Percentiles rank a stretch among this genome's conserved stretches.
These are phyloP conservation scores for Diplodus sargus DNA, from an alignment of 2,797 vertebrate species.

Conservation along the genomic window DNA sequence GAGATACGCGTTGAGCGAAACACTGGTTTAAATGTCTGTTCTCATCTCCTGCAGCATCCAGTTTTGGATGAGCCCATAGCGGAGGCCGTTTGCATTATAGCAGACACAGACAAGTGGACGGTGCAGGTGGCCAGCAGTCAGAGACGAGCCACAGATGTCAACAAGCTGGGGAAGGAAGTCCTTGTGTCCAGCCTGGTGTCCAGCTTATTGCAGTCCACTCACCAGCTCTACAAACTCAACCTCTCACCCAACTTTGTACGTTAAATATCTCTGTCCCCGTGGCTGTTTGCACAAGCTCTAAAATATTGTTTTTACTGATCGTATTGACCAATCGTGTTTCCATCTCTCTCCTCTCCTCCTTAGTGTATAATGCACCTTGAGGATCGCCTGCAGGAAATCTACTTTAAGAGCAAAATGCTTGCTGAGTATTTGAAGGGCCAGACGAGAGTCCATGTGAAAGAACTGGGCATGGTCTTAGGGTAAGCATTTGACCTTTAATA, in stretches of 20 bases:
- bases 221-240: slow-evolving; percentile 98
- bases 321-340: neutral
- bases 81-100: slow-evolving; percentile 98
- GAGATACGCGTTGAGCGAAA: neutral
- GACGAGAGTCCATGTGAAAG: slow-evolving; percentile 97
- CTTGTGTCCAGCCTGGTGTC: slow-evolving; percentile 96
- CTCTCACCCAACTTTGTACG: slow-evolving; percentile 98
- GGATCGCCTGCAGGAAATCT: slow-evolving; percentile 97
- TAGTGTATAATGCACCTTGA: slow-evolving; percentile 99
- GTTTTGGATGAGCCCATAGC: slow-evolving; percentile 98
- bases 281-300: neutral
- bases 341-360: neutral
- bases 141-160: slow-evolving; percentile 91
- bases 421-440: slow-evolving; percentile 98
- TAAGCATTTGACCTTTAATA: slow-evolving; percentile 73
- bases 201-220: slow-evolving; percentile 94
- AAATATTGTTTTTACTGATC: neutral
- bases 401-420: slow-evolving; percentile 99
- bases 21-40: neutral
- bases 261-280: slow-evolving; percentile 25
- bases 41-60: slow-evolving; percentile 88
- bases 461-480: slow-evolving; percentile 96
- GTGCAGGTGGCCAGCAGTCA: slow-evolving; percentile 99
- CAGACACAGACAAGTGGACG: slow-evolving; percentile 97
- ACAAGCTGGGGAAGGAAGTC: slow-evolving; percentile 96